Base-by-base conservation (phyloP, 2,888 invertebrate genomes). In the Mylabris sibirica region DNA sequence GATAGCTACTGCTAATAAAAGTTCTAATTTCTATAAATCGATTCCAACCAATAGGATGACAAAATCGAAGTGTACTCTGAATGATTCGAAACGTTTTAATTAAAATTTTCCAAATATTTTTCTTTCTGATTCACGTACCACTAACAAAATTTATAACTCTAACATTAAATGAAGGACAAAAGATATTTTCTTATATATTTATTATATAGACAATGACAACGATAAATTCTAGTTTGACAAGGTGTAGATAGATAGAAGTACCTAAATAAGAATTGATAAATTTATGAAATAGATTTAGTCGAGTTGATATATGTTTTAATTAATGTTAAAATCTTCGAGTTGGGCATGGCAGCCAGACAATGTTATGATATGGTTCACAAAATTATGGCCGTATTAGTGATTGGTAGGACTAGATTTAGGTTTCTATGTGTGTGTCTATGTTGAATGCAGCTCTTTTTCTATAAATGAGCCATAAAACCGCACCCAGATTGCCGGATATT, bases 381-480 rank as follows among this genome's bases (percentile, higher is more conserved):
- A 82, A 79, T 83, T 80, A 82, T 80, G 76, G 77, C 77, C 80
- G 81, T 83, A 83, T 83, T 83, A 82, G 81, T 78, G 82, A 83
- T 83, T 83, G 82, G 81, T 79, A 76, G 72, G 76, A 75, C 74
- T 74, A 76, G 71, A 57, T 69, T 72, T 74, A 49, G 49, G 30
- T 30, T n/a, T n/a, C n/a, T n/a, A n/a, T 17, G 20, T 17, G 49
- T 78, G 76, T 77, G 41, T 49, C 2, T 49, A 17, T 49, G 20
- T 49, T 20, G 76, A 75, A 76, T 78, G 78, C 79, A 75, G 79
- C 79, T 80, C 80, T 81, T 4, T 38, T 12, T 30, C 12, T 17
- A 44, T 44, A 17, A 5, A 81, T 77, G 80, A 78, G 81, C 81
- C 74, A 82, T 83, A 84, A 84, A 83, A 81, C 79, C 79, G 77